phyloP scores from a whole-genome alignment of 2,888 invertebrate species.

The Tachina lurida region DNA sequence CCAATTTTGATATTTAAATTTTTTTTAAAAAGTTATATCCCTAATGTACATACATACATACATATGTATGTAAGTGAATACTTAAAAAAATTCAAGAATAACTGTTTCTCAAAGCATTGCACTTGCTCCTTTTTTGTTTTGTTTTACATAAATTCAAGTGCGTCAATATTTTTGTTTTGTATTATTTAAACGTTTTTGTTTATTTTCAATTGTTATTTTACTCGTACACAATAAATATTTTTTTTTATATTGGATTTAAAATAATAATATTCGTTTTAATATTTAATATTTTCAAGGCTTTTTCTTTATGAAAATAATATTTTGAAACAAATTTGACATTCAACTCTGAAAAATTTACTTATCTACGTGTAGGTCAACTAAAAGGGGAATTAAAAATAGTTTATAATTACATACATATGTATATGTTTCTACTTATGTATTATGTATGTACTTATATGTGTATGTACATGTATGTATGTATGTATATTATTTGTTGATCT shows the following conservation, averaged over 20 bases:
- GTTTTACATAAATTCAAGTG: conserved; percentile 38
- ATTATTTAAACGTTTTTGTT: conserved; percentile 28
- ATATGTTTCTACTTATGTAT: too few species aligned
- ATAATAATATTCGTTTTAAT: neutral
- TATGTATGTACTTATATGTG: too few species aligned
- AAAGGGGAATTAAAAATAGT: too few species aligned
- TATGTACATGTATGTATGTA: too few species aligned
- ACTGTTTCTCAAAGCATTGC: conserved; percentile 31
- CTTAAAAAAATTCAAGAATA: conserved; percentile 2
- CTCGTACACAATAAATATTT: conserved; percentile 9
- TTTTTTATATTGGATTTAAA: conserved; percentile 10
- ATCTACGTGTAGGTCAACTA: too few species aligned
- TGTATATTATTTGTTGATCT: too few species aligned
- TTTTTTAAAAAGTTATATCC: too few species aligned
- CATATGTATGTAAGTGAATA: too few species aligned
- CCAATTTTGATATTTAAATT: too few species aligned
- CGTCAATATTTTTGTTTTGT: conserved; percentile 53
- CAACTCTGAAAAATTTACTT: neutral
- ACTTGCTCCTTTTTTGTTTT: conserved; percentile 26
- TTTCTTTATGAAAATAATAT: neutral
- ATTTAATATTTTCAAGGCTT: conserved; percentile 22
- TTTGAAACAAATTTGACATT: conserved; percentile 18
- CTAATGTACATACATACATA: too few species aligned
- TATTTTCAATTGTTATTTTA: conserved; percentile 8
- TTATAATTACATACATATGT: too few species aligned